These are phyloP conservation scores for Forbesichthys agassizii DNA, from an alignment of 2,113 vertebrate genomes.

Conservation along the genomic window DNA sequence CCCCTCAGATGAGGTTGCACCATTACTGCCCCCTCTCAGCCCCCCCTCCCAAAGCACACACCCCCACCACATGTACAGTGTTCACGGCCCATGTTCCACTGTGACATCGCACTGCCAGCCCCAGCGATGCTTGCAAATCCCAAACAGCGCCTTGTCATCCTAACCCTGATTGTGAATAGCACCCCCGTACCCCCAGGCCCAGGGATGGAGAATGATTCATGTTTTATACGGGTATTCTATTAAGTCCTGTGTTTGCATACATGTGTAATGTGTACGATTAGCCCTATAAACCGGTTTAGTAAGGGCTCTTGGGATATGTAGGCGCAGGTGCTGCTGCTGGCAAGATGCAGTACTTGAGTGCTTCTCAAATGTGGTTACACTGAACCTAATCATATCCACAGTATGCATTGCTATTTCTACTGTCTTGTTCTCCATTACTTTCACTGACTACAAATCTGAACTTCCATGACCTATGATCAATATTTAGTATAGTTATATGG, in stretches of 20 bases:
- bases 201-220: conserved; percentile 59
- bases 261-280: conserved; percentile 53
- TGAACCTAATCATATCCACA: too few relatives aligned
- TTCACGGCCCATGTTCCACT: conserved; percentile 6
- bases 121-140: neutral
- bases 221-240: conserved; percentile 59
- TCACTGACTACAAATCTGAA: too few relatives aligned
- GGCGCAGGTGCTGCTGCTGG: neutral
- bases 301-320: conserved; percentile 19
- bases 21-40: neutral
- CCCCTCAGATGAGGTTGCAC: conserved; percentile 29
- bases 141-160: neutral
- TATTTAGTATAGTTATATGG: too few relatives aligned
- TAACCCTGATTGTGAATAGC: conserved; percentile 53
- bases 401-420: too few relatives aligned
- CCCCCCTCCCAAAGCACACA: conserved; percentile 3
- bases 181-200: conserved; percentile 21
- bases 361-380: too few relatives aligned
- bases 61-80: neutral
- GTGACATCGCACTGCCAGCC: conserved; percentile 5
- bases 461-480: too few relatives aligned
- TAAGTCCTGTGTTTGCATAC: conserved; percentile 35
- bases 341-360: too few relatives aligned
- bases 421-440: too few relatives aligned
- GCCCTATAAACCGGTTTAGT: conserved; percentile 24